Evolutionary conservation across 2,113 vertebrate species (phyloP).

Genomic region (Numida meleagris): DNA sequence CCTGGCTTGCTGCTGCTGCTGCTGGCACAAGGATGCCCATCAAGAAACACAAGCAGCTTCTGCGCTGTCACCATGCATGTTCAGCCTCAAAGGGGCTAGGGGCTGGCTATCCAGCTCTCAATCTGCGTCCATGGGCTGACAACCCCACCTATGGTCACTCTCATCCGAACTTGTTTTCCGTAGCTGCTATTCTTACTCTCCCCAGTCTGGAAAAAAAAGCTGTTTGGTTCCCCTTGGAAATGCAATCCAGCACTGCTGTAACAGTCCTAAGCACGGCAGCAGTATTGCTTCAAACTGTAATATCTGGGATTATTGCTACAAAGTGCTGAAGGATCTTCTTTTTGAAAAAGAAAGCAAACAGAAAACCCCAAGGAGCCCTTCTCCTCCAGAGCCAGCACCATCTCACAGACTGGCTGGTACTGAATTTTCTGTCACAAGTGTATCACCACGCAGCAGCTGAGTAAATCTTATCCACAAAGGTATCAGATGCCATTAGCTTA

Average conservation of each 20-base stretch:
- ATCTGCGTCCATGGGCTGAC: background rate
- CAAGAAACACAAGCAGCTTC: background rate
- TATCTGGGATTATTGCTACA: background rate
- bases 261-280: background rate
- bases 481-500: background rate
- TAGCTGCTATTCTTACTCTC: background rate
- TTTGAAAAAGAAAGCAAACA: background rate
- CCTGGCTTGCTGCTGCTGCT: background rate
- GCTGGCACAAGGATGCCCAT: background rate
- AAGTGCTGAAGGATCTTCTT: background rate
- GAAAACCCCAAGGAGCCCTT: background rate
- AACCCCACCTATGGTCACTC: background rate
- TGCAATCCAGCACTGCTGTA: background rate
- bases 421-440: background rate
- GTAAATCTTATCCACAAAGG: background rate
- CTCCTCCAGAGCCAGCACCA: background rate
- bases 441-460: background rate
- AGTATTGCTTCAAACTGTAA: background rate
- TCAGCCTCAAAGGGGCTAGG: background rate
- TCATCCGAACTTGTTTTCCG: background rate
- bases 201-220: background rate
- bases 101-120: background rate
- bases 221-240: background rate
- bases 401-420: background rate
- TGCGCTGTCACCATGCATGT: fast-evolving